A percentile compares a stretch with the other conserved stretches of the same genome.
Conservation (phyloP, 2,797 vertebrate species). For the Hozukius guyotensis region DNA sequence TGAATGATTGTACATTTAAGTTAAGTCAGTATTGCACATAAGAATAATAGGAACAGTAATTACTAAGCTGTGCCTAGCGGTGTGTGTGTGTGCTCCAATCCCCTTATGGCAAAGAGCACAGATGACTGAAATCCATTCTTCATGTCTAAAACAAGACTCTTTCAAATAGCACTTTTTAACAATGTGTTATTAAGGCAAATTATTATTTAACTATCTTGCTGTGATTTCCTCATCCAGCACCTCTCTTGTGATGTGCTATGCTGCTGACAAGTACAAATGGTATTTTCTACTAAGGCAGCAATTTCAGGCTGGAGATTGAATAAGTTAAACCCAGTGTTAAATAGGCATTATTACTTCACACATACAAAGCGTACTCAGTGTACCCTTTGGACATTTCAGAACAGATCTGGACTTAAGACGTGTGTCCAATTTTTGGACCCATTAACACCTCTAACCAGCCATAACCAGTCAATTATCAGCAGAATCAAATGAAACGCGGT, state of each 20-base stretch:
- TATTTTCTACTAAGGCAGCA: neutral
- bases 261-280: slow-evolving; percentile 18
- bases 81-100: slow-evolving; percentile 6
- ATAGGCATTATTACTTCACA: slow-evolving; percentile 1
- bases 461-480: slow-evolving; percentile 36
- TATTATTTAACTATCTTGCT: slow-evolving; percentile 9
- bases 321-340: slow-evolving; percentile 19
- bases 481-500: slow-evolving; percentile 22
- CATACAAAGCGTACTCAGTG: neutral
- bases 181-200: slow-evolving; percentile 19
- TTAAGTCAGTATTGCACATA: too few species aligned
- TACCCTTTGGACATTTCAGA: slow-evolving; percentile 9
- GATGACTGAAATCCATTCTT: neutral
- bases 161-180: slow-evolving; percentile 7
- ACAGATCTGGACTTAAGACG: neutral
- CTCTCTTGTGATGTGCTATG: slow-evolving; percentile 1
- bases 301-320: neutral
- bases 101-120: neutral
- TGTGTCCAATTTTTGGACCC: slow-evolving; percentile 13
- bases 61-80: slow-evolving; percentile 15
- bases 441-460: slow-evolving; percentile 36
- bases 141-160: slow-evolving; percentile 17
- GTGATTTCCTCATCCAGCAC: slow-evolving; percentile 3
- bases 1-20: too few species aligned
- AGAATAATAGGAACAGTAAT: too few species aligned